These are phyloP conservation scores for Allacma fusca DNA, from an alignment of 2,888 invertebrate species.

Conservation along the genomic window DNA sequence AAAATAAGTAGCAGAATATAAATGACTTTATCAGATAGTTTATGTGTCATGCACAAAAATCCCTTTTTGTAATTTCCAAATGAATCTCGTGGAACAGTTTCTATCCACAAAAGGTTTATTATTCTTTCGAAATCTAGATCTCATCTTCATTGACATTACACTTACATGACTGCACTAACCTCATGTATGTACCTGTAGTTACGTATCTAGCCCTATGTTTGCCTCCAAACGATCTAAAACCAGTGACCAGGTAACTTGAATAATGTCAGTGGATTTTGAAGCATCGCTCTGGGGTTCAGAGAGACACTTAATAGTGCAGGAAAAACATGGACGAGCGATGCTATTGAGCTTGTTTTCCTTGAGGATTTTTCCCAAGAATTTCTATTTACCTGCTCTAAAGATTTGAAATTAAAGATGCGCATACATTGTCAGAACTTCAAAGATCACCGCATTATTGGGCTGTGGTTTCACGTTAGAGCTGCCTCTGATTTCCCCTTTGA, in stretches of 20 bases:
- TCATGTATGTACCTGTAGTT: not conserved
- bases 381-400: not conserved
- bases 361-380: slow-evolving; percentile 1
- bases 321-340: not conserved
- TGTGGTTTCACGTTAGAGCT: not conserved
- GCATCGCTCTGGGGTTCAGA: not conserved
- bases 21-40: too few species aligned
- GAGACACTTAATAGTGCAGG: not conserved
- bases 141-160: slow-evolving; percentile 15
- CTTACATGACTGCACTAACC: too few species aligned
- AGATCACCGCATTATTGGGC: not conserved
- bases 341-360: not conserved
- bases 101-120: slow-evolving; percentile 26
- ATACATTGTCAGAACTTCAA: slow-evolving; percentile 1
- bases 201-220: too few species aligned
- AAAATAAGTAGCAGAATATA: too few species aligned
- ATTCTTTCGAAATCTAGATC: slow-evolving; percentile 24
- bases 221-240: slow-evolving; percentile 22
- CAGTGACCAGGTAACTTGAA: slow-evolving; percentile 35
- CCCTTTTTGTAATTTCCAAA: not conserved
- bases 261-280: slow-evolving; percentile 10
- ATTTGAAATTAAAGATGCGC: slow-evolving; percentile 10
- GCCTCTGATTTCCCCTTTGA: not conserved
- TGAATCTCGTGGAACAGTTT: slow-evolving; percentile 23
- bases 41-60: too few species aligned